phyloP scores from a whole-genome alignment of 2,888 invertebrate genomes.

The Phengaris arion region DNA sequence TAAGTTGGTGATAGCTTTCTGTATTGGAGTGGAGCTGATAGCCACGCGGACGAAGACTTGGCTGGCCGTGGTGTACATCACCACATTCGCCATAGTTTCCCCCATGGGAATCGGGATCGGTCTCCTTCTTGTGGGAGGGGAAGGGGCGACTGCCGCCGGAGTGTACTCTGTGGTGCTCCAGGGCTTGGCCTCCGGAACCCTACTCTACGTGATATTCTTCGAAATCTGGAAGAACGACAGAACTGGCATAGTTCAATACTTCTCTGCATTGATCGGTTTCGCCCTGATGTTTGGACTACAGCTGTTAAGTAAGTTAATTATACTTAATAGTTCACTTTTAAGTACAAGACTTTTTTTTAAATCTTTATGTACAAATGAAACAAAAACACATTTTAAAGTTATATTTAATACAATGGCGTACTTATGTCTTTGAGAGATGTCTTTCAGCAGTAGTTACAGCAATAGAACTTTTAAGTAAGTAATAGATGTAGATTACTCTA shows the following conservation, averaged over 20 bases:
- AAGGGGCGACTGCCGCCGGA: conserved; percentile 78
- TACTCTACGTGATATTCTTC: conserved; percentile 97
- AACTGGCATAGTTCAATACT: conserved; percentile 82
- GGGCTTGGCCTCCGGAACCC: conserved; percentile 94
- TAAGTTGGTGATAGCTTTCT: conserved; percentile 92
- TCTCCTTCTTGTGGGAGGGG: conserved; percentile 81
- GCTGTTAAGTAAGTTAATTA: conserved; percentile 73
- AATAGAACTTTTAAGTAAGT: too few species aligned
- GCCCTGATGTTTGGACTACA: conserved; percentile 85
- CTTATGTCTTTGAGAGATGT: too few species aligned
- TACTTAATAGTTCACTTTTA: too few species aligned
- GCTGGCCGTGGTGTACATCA: conserved; percentile 83
- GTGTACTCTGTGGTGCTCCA: conserved; percentile 84
- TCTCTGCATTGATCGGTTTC: conserved; percentile 84
- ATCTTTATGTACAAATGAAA: too few species aligned
- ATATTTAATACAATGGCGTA: too few species aligned
- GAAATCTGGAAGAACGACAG: conserved; percentile 86
- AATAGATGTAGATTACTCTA: background rate
- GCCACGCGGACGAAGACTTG: conserved; percentile 83
- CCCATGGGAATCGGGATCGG: conserved; percentile 90
- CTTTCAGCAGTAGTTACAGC: too few species aligned
- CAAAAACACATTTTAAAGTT: too few species aligned
- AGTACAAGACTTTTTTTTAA: too few species aligned
- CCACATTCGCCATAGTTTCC: conserved; percentile 88
- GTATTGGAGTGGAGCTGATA: conserved; percentile 90